Evolutionary conservation across 2,113 vertebrate genomes (phyloP).

Genomic region (Prochilodus magdalenae): DNA sequence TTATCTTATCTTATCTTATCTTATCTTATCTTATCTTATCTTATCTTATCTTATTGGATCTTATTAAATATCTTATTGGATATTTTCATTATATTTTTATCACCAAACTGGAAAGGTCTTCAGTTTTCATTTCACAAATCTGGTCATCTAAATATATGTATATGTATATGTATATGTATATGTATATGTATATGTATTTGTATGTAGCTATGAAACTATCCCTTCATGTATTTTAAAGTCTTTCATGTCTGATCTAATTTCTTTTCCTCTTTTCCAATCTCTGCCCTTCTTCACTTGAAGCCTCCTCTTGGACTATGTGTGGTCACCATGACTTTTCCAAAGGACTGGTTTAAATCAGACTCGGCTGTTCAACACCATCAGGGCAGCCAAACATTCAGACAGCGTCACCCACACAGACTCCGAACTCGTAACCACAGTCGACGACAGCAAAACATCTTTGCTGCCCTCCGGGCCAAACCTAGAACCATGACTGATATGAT

Average conservation of each 20-base stretch:
- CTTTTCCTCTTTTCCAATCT: not conserved
- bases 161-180: too few relatives aligned
- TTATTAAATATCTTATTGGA: too few relatives aligned
- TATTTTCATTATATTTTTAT: too few relatives aligned
- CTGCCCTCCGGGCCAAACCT: conserved; percentile 29
- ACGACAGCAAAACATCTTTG: conserved; percentile 22
- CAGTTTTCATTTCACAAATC: too few relatives aligned
- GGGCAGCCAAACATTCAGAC: conserved; percentile 26
- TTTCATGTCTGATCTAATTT: not conserved
- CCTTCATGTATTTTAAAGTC: too few relatives aligned
- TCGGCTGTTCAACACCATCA: conserved; percentile 34
- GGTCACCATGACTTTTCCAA: conserved; percentile 67
- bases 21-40: too few relatives aligned
- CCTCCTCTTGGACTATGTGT: conserved; percentile 71
- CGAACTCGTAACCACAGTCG: conserved; percentile 36
- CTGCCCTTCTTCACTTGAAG: conserved; percentile 49
- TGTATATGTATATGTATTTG: too few relatives aligned
- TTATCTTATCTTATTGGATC: too few relatives aligned
- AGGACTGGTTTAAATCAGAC: conserved; percentile 63
- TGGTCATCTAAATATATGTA: too few relatives aligned
- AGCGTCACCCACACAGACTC: conserved; percentile 21
- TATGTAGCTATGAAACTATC: too few relatives aligned
- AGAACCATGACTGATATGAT: conserved; percentile 50
- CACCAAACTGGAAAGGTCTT: too few relatives aligned
- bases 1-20: too few relatives aligned